Percentiles rank a stretch among this genome's conserved stretches.
Evolutionary conservation across 2,888 invertebrate species (phyloP).

Genomic region (Apodemia arnacis): DNA sequence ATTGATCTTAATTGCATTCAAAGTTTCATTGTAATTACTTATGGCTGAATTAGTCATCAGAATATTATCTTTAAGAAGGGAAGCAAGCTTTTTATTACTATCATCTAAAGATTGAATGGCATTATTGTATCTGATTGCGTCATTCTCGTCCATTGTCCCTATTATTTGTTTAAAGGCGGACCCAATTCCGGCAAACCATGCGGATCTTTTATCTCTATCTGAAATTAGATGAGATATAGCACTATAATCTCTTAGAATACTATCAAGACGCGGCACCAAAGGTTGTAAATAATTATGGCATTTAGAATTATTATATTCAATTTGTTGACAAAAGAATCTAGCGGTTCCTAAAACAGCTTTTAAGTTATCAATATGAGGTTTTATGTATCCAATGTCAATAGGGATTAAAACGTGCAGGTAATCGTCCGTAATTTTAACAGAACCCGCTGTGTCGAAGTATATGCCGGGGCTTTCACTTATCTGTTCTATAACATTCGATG

Average conservation of each 20-base stretch:
- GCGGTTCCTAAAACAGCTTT: conserved; percentile 53
- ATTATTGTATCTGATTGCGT: conserved; percentile 79
- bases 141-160: conserved; percentile 83
- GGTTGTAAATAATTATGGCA: conserved; percentile 38
- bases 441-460: conserved; percentile 74
- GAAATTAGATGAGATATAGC: conserved; percentile 42
- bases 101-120: too few relatives aligned
- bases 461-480: conserved; percentile 64
- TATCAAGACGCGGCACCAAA: conserved; percentile 18
- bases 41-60: too few relatives aligned
- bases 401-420: conserved; percentile 65
- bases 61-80: not conserved
- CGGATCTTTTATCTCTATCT: conserved; percentile 59
- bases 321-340: conserved; percentile 50
- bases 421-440: conserved; percentile 61
- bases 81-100: too few relatives aligned
- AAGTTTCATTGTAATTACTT: too few relatives aligned
- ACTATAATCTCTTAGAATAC: conserved; percentile 34
- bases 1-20: too few relatives aligned
- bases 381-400: conserved; percentile 68
- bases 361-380: conserved; percentile 73
- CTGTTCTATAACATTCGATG: too few relatives aligned
- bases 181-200: conserved; percentile 76
- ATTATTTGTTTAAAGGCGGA: conserved; percentile 81
- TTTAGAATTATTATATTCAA: conserved; percentile 25